Evolutionary conservation across 2,888 invertebrate genomes (phyloP), one percentile per base, ranked within the genome.

Genomic region (Aethes cnicana): DNA sequence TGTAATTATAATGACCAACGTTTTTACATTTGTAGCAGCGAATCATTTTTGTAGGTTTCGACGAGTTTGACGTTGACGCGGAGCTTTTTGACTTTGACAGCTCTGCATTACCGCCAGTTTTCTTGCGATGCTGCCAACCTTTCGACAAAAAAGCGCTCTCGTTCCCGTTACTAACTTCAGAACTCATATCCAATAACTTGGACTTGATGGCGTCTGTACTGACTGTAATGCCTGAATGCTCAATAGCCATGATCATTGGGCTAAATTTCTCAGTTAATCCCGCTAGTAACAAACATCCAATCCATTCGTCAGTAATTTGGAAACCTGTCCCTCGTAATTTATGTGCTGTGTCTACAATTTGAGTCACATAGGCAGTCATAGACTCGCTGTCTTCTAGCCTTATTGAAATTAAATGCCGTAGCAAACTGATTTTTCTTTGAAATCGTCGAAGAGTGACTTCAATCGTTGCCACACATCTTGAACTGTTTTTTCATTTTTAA

Each of bases 21-120:
- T 47, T 3, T 16, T 60, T 57, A 16, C 62, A 60, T 21, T 53
- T 53, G 23, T 59, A 59, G 37, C 61, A 59, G 4, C 25, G 43
- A 12, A 42, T 57, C 26, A 32, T 49, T 30, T 52, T 52, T 26
- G 26, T n/a, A 4, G 26, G 3, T 3, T n/a, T n/a, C n/a, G n/a
- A n/a, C n/a, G n/a, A n/a, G n/a, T n/a, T n/a, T n/a, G n/a, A 26
- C n/a, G n/a, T 26, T 26, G 3, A 4, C 26, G 9, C 26, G 8
- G 26, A 26, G n/a, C n/a, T 9, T 25, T 25, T 25, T 25, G 25
- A 25, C 25, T 8, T 8, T 25, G 25, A 25, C 25, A 25, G 25
- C n/a, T 25, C 25, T 5, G 2, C 7, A 25, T 25, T 3, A 8
- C 8, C 3, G 2, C 42, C 42, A 17, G 49, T 43, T 47, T 43